Conservation (phyloP, 37 sponge, comb jelly and placozoan genomes). For the Mnemiopsis leidyi region DNA sequence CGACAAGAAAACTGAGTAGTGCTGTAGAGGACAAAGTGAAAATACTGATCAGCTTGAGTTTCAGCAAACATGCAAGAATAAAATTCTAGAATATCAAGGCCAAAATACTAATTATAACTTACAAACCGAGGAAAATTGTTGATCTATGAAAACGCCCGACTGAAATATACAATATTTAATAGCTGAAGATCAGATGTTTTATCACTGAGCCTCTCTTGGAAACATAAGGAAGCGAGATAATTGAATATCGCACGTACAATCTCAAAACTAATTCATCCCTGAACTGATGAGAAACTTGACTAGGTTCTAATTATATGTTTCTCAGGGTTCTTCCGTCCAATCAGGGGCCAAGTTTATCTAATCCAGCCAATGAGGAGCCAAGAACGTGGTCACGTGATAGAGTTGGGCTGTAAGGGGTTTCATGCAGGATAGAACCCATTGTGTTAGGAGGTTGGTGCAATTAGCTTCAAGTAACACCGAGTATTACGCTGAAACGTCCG, state of each 20-base stretch:
- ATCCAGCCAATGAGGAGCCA: not conserved
- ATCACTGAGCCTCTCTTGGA: not conserved
- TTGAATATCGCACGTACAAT: not conserved
- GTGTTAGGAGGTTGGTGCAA: not conserved
- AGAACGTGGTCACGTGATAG: not conserved
- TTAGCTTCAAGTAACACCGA: not conserved
- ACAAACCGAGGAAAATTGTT: too few species aligned
- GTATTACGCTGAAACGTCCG: not conserved
- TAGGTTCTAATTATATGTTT: constrained; percentile 28
- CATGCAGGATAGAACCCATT: not conserved
- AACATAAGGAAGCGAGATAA: not conserved
- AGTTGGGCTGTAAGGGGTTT: not conserved
- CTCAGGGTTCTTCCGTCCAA: not conserved
- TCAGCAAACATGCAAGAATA: not conserved
- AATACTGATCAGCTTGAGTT: not conserved
- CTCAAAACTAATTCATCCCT: not conserved
- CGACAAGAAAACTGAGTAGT: too few species aligned
- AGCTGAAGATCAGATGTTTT: not conserved
- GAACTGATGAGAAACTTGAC: constrained; percentile 2
- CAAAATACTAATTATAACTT: not conserved
- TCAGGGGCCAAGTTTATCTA: not conserved
- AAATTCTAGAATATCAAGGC: not conserved
- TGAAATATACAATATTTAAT: not conserved
- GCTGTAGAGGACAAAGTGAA: too few species aligned
- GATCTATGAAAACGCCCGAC: too few species aligned